Evolutionary conservation across 2,888 invertebrate genomes (phyloP).

Genomic region (Pachymerium ferrugineum): DNA sequence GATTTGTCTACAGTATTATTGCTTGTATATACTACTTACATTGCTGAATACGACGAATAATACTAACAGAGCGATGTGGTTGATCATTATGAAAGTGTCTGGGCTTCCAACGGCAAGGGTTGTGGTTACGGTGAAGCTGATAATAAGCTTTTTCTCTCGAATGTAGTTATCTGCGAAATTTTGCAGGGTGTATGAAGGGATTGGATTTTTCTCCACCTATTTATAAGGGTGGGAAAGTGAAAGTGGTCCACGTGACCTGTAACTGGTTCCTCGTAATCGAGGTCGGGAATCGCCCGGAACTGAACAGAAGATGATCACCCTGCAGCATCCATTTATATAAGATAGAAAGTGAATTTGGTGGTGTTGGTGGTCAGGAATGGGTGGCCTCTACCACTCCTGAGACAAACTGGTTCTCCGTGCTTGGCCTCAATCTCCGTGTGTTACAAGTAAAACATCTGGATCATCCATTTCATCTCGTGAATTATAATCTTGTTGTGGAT

Average conservation of each 20-base stretch:
- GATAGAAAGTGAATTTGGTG: not conserved
- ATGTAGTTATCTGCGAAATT: not conserved
- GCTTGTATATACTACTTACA: not conserved
- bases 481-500: not conserved
- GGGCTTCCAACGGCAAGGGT: too few relatives aligned
- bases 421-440: not conserved
- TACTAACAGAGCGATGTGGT: not conserved
- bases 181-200: not conserved
- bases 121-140: too few relatives aligned
- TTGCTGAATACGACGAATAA: not conserved
- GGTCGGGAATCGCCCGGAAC: conserved; percentile 19
- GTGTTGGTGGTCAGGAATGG: not conserved
- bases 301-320: conserved; percentile 16
- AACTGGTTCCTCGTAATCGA: not conserved
- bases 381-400: not conserved
- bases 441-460: conserved; percentile 12
- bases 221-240: conserved; percentile 15
- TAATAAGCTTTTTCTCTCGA: too few relatives aligned
- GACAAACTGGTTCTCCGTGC: not conserved
- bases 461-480: not conserved
- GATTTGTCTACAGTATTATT: not conserved
- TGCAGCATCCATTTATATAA: conserved; percentile 1
- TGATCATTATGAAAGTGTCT: not conserved
- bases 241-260: not conserved
- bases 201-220: not conserved